Evolutionary conservation across 2,113 vertebrate genomes (phyloP), one percentile per base, ranked within the genome.

Genomic region (Dermatemys mawii): DNA sequence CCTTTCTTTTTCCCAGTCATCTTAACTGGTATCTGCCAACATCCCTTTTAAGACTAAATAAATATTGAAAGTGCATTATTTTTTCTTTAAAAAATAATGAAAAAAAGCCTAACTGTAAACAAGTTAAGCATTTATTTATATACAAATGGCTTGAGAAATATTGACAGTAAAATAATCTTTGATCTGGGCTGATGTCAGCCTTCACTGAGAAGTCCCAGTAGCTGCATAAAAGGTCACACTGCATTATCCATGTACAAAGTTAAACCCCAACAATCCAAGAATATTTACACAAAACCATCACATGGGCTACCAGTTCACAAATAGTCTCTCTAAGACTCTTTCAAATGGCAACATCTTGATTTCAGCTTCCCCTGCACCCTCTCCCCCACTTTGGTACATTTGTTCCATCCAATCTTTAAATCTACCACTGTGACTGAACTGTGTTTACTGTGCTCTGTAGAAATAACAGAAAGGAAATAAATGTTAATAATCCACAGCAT

Each of bases 311-410:
- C 53, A 63, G 32, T 70, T 90, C 60, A 50, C 7, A 87, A 26
- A 35, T 82, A 83, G 80, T 86, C 89, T 92, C 87, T 86, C 70
- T 89, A 57, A 89, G 75, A 78, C 29, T 89, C 89, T 93, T 90
- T 94, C 75, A 87, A 95, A 84, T 27, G 29, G 5, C 90, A 78
- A 93, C 84, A n/a, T 83, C 81, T 89, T 94, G 63, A 67, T 88
- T 93, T 92, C 82, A 73, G 38, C 55, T 78, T 87, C n/a, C n/a
- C n/a, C n/a, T n/a, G n/a, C 46, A 94, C 67, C 83, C n/a, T 83
- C 26, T 35, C 38, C 92, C 90, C 21, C 60, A 11, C 60, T 46
- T 76, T 17, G 21, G 1, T 95, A 60, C 6, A 48, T 70, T 91
- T 92, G 51, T 70, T 91, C 87, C 75, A 54, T 46, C 78, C 75